These are phyloP conservation scores for Gobio gobio DNA, from an alignment of 2,113 vertebrate genomes.

Conservation along the genomic window DNA sequence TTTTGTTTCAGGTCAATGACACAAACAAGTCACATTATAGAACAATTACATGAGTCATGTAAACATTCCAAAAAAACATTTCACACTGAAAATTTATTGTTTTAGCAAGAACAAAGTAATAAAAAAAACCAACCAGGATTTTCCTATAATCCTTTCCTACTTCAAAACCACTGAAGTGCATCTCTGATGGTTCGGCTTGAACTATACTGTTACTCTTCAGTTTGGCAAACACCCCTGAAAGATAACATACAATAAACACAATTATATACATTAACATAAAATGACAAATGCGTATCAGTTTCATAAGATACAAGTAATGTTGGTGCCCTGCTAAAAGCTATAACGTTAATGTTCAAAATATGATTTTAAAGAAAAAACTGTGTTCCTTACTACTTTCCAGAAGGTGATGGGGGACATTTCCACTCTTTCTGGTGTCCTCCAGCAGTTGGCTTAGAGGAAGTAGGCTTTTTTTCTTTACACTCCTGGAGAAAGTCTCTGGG, in stretches of 20 bases:
- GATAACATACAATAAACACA: slow-evolving; percentile 16
- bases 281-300: neutral
- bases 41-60: neutral
- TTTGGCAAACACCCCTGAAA: slow-evolving; percentile 81
- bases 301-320: neutral
- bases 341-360: neutral
- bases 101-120: neutral
- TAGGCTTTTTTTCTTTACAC: slow-evolving; percentile 62
- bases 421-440: slow-evolving; percentile 74
- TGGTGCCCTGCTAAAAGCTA: neutral
- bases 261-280: neutral
- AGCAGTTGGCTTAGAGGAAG: slow-evolving; percentile 80
- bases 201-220: slow-evolving; percentile 77
- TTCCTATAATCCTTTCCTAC: slow-evolving; percentile 80
- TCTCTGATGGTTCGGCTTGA: slow-evolving; percentile 82
- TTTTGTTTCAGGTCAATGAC: neutral
- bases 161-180: slow-evolving; percentile 92
- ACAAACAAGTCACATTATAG: neutral
- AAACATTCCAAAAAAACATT: neutral
- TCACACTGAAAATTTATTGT: neutral
- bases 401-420: slow-evolving; percentile 78
- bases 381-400: slow-evolving; percentile 83
- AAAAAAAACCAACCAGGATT: slow-evolving; percentile 76
- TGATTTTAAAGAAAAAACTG: neutral
- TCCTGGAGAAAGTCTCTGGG: slow-evolving; percentile 41